These are phyloP conservation scores for Trididemnum nubilum DNA, from an alignment of 23 tunicate genomes.

Conservation along the genomic window DNA sequence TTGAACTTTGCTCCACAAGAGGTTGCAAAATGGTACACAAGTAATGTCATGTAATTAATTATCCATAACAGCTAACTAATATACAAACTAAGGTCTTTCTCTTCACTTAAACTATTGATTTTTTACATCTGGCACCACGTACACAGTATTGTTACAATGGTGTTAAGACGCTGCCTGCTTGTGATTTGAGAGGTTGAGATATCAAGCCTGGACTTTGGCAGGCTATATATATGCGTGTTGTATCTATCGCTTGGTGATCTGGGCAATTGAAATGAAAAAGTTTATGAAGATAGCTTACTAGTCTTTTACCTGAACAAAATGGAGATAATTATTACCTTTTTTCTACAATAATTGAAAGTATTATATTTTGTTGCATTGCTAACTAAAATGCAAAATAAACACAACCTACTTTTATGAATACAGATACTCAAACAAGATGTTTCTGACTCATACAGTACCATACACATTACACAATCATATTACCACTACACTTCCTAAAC, in stretches of 20 bases:
- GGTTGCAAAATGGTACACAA: neutral
- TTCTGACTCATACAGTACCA: neutral
- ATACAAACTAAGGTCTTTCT: neutral
- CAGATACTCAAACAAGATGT: neutral
- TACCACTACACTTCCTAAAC: neutral
- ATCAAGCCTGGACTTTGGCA: neutral
- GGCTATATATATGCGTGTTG: neutral
- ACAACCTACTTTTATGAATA: neutral
- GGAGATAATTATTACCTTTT: neutral
- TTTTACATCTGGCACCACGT: neutral
- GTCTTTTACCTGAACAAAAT: neutral
- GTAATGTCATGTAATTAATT: too few species aligned
- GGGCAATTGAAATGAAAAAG: neutral
- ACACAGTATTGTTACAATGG: neutral
- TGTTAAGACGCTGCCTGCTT: neutral
- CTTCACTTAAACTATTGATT: neutral
- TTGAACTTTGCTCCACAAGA: neutral
- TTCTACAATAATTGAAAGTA: neutral
- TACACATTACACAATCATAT: neutral
- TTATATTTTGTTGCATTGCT: neutral
- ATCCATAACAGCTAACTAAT: neutral
- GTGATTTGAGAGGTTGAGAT: neutral
- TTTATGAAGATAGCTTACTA: neutral
- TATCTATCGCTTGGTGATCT: neutral
- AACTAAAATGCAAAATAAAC: neutral